phyloP scores from a whole-genome alignment of 2,797 vertebrate genomes.

The Phalanger gymnotis region DNA sequence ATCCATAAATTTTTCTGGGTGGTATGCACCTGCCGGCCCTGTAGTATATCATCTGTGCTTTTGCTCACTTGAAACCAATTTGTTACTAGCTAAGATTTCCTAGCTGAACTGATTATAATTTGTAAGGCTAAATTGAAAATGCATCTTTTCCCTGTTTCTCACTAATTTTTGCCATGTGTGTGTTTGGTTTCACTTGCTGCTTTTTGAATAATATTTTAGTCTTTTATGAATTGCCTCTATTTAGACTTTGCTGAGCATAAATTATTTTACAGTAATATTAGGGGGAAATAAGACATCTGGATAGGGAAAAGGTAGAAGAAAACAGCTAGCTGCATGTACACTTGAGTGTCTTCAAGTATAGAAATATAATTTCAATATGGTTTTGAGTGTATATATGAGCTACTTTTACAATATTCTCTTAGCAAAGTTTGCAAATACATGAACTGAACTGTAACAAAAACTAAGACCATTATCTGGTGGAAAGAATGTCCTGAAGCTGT shows the following conservation, averaged over 20 bases:
- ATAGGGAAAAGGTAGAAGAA: background rate
- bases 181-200: constrained; percentile 6
- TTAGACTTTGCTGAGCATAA: constrained; percentile 27
- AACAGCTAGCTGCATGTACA: background rate
- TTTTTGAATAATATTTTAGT: constrained; percentile 48
- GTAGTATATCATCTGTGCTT: constrained; percentile 2
- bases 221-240: constrained; percentile 51
- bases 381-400: background rate
- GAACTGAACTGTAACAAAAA: constrained; percentile 37
- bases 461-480: background rate
- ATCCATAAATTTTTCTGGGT: background rate
- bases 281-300: background rate
- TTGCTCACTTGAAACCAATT: constrained; percentile 9
- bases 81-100: constrained; percentile 1
- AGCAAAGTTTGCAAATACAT: background rate
- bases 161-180: constrained; percentile 44
- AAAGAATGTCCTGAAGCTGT: constrained; percentile 61
- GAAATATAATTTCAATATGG: background rate
- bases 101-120: constrained; percentile 53
- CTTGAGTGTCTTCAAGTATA: constrained; percentile 34
- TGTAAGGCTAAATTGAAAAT: constrained; percentile 52
- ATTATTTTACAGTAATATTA: constrained; percentile 2
- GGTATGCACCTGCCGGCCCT: background rate
- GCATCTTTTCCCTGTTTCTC: constrained; percentile 33
- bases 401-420: background rate